Evolutionary conservation across 2,888 invertebrate species (phyloP).

Genomic region (Andrena bucephala): DNA sequence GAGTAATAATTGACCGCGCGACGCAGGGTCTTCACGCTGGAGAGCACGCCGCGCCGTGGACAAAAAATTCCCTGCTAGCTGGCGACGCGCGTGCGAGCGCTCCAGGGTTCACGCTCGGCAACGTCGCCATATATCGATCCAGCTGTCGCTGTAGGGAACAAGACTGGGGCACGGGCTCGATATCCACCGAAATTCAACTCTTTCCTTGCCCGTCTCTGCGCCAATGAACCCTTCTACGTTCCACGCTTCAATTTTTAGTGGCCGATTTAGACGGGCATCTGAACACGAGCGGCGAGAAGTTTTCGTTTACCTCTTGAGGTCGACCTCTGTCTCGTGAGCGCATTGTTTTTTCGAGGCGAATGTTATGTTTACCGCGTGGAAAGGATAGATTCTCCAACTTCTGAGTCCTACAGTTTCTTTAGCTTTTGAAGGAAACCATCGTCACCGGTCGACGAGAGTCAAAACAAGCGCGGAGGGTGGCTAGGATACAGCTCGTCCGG

Average conservation of each 20-base stretch:
- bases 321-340: too few species aligned
- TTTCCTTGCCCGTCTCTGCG: slow-evolving; percentile 47
- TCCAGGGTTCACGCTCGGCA: slow-evolving; percentile 75
- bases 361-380: too few species aligned
- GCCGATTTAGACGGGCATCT: not conserved
- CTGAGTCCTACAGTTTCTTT: not conserved
- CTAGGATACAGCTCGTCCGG: not conserved
- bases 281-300: not conserved
- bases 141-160: slow-evolving; percentile 71
- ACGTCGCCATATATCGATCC: slow-evolving; percentile 78
- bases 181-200: slow-evolving; percentile 67
- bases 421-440: not conserved
- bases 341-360: too few species aligned
- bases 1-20: slow-evolving; percentile 61
- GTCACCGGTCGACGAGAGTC: not conserved
- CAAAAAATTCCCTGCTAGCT: slow-evolving; percentile 47
- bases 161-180: slow-evolving; percentile 72
- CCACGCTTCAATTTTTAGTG: slow-evolving; percentile 5
- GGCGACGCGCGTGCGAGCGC: slow-evolving; percentile 65
- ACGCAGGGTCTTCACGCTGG: not conserved
- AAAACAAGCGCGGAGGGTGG: not conserved
- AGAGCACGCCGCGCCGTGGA: not conserved
- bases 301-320: too few species aligned
- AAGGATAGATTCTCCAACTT: too few species aligned
- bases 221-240: slow-evolving; percentile 7